A percentile compares a stretch with the other conserved stretches of the same genome.
phyloP scores from a whole-genome alignment of 2,113 vertebrate species.

The Gnathonemus echidnorhynchus region DNA sequence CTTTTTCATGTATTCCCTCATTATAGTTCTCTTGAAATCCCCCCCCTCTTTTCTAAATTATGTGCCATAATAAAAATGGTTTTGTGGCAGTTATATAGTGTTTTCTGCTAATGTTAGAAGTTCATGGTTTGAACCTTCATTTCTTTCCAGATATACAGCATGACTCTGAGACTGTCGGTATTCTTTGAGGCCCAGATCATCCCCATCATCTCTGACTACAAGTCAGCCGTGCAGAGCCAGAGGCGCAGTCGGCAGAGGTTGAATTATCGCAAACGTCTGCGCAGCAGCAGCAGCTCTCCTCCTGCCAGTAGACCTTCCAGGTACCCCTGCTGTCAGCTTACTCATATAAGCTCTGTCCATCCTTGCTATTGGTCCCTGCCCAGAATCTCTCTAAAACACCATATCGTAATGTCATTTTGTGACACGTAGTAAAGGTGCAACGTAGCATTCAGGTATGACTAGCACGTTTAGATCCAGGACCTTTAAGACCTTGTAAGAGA shows the following conservation, averaged over 20 bases:
- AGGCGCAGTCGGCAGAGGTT: conserved; percentile 66
- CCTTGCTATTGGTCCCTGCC: background rate
- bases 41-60: background rate
- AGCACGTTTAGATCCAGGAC: background rate
- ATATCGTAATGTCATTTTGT: background rate
- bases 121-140: background rate
- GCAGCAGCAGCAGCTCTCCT: conserved; percentile 74
- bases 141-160: conserved; percentile 79
- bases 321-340: conserved; percentile 42
- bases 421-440: background rate
- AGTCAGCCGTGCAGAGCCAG: conserved; percentile 80
- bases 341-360: background rate
- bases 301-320: conserved; percentile 71
- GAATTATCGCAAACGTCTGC: conserved; percentile 74
- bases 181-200: conserved; percentile 91
- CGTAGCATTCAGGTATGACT: background rate
- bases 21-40: background rate
- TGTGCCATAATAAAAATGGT: background rate
- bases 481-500: background rate
- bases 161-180: conserved; percentile 91
- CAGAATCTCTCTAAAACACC: background rate
- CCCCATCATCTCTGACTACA: conserved; percentile 84
- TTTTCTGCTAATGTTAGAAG: background rate
- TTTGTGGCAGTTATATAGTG: background rate
- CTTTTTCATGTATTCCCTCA: background rate